phyloP scores from a whole-genome alignment of 2,797 vertebrate genomes.

The Galago senegalensis region DNA sequence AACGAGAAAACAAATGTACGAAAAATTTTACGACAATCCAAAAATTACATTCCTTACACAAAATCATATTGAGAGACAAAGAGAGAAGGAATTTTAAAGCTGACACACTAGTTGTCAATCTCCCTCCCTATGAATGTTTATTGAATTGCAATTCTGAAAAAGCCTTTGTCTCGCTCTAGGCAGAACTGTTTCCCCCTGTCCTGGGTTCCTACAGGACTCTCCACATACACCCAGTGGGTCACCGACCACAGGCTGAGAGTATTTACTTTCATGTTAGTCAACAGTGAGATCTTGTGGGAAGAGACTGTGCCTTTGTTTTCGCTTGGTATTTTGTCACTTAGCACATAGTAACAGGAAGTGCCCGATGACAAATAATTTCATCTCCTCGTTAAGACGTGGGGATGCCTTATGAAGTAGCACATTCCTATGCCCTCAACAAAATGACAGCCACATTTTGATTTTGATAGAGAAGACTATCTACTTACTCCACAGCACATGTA shows the following conservation, averaged over 20 bases:
- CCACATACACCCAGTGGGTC: rapidly evolving
- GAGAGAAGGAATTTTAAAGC: background rate
- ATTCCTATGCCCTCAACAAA: background rate
- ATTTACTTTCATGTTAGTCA: background rate
- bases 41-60: background rate
- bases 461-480: background rate
- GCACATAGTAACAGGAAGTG: background rate
- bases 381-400: background rate
- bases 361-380: background rate
- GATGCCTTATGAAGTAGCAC: no score
- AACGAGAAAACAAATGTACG: background rate
- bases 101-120: background rate
- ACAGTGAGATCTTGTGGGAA: no score
- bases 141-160: background rate
- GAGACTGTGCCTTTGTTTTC: background rate
- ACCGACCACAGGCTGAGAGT: background rate
- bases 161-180: background rate
- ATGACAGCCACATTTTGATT: background rate
- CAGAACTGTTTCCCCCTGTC: rapidly evolving
- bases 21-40: no score
- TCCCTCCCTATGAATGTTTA: rapidly evolving
- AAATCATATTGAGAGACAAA: background rate
- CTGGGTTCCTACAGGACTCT: background rate
- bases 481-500: rapidly evolving
- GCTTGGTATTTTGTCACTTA: background rate